These are phyloP conservation scores for Pantherophis alleghaniensis DNA, from an alignment of 2,797 vertebrate species.

Conservation along the genomic window DNA sequence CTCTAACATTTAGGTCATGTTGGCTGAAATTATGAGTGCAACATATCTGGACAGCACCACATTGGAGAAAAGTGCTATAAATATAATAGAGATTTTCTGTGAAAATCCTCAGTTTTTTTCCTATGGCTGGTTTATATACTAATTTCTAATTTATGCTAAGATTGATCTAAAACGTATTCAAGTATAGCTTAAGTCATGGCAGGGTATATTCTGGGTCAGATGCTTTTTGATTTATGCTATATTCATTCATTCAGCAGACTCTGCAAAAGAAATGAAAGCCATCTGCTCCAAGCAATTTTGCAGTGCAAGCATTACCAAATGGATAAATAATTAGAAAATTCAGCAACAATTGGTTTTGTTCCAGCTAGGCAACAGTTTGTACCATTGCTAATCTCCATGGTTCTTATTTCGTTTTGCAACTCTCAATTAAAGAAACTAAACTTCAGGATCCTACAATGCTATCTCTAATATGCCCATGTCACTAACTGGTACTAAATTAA, in stretches of 20 bases:
- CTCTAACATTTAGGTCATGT: not conserved
- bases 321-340: not conserved
- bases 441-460: not conserved
- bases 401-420: fast-evolving
- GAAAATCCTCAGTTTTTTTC: not conserved
- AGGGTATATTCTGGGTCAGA: not conserved
- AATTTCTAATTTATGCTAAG: not conserved
- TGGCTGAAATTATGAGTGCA: not conserved
- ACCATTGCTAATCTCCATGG: not conserved
- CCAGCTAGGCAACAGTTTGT: constrained; percentile 8
- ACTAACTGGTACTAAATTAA: fast-evolving
- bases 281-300: constrained; percentile 21
- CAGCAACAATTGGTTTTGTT: constrained; percentile 10
- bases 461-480: not conserved
- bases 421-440: not conserved
- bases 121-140: not conserved
- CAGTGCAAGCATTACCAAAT: not conserved
- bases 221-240: not conserved
- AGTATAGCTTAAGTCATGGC: not conserved
- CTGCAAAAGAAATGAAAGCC: not conserved
- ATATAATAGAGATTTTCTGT: not conserved
- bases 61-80: not conserved
- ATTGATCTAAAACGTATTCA: not conserved
- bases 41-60: not conserved
- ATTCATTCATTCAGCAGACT: not conserved